phyloP scores from a whole-genome alignment of 2,797 vertebrate genomes.

The Philypnodon macrostomus region DNA sequence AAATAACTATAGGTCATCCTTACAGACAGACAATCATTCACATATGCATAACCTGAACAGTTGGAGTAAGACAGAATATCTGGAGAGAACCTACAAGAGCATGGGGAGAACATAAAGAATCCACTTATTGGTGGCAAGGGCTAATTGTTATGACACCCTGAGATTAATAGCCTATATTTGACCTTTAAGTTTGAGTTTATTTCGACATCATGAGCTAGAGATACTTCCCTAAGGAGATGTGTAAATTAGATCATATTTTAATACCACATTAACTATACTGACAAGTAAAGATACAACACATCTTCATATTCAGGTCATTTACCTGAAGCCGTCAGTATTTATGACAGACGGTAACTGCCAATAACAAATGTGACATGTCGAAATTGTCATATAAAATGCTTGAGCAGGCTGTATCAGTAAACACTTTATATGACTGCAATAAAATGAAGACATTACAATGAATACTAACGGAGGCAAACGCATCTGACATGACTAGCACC shows the following conservation, averaged over 20 bases:
- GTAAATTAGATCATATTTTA: not conserved
- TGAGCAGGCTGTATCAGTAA: not conserved
- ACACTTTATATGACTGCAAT: not conserved
- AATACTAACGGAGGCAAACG: not conserved
- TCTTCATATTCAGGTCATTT: not conserved
- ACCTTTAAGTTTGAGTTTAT: not conserved
- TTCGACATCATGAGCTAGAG: too few relatives aligned
- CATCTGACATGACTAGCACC: constrained; percentile 2
- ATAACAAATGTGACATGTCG: not conserved
- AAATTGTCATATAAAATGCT: constrained; percentile 2
- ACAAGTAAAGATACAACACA: not conserved
- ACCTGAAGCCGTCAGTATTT: not conserved
- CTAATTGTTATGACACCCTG: not conserved
- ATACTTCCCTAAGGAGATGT: not conserved
- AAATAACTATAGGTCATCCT: too few relatives aligned
- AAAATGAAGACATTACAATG: not conserved
- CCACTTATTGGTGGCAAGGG: too few relatives aligned
- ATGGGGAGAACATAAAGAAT: too few relatives aligned
- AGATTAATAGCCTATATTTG: not conserved
- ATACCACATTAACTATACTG: not conserved
- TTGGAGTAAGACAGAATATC: too few relatives aligned
- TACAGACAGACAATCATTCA: too few relatives aligned
- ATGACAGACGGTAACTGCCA: not conserved
- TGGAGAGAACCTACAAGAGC: too few relatives aligned
- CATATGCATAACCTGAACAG: too few relatives aligned